phyloP scores from a whole-genome alignment of 1,140 invertebrate genomes.

The Euschistus heros region DNA sequence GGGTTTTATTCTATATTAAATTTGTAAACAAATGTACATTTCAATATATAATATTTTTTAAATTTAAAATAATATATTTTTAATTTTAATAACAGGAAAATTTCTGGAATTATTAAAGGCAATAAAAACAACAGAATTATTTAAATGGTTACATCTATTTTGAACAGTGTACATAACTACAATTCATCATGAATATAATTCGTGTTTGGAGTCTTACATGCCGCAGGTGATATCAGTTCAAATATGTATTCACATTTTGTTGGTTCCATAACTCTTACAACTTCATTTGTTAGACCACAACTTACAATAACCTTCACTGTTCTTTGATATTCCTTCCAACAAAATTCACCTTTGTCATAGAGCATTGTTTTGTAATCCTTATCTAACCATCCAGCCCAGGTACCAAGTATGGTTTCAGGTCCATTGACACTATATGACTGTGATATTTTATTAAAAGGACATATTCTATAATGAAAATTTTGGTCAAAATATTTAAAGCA shows the following conservation, averaged over 20 bases:
- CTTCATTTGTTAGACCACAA: conserved; percentile 77
- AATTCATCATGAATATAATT: conserved; percentile 40
- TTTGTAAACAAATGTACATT: no score
- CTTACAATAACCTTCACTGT: conserved; percentile 64
- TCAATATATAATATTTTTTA: no score
- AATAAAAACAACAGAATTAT: no score
- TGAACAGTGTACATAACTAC: conserved; percentile 17
- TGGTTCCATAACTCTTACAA: conserved; percentile 80
- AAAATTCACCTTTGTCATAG: conserved; percentile 76
- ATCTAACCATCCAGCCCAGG: conserved; percentile 77
- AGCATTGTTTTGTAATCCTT: conserved; percentile 75
- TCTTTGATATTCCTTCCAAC: conserved; percentile 94
- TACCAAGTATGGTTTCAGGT: conserved; percentile 67
- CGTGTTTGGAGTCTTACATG: conserved; percentile 47
- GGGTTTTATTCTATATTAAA: no score
- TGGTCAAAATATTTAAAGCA: conserved; percentile 86
- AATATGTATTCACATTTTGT: conserved; percentile 92
- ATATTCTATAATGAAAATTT: conserved; percentile 91
- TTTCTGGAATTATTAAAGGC: no score
- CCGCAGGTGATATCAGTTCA: conserved; percentile 78
- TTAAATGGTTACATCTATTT: no score
- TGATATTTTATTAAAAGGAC: conserved; percentile 79
- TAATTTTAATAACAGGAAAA: no score
- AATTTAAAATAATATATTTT: no score
- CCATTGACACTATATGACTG: conserved; percentile 80